These are phyloP conservation scores for Hypercompe scribonia DNA, from an alignment of 2,888 invertebrate species.

Conservation along the genomic window DNA sequence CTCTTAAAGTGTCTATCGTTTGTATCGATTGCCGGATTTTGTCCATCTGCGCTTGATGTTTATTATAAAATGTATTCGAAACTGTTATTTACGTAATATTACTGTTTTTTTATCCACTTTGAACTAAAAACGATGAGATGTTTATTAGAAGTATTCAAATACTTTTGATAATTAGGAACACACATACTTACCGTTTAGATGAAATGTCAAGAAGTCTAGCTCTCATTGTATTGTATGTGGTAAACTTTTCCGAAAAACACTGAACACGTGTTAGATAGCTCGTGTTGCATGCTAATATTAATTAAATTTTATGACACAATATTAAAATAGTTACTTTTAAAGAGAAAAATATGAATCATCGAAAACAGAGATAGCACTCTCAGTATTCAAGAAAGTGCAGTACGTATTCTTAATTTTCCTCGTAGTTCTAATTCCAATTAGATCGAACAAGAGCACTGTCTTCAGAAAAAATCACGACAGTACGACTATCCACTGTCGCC, in stretches of 20 bases:
- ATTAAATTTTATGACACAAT: too few relatives aligned
- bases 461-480: constrained; percentile 23
- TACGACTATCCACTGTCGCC: constrained; percentile 23
- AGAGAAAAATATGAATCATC: not conserved
- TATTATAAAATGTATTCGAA: constrained; percentile 6
- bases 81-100: not conserved
- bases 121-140: not conserved
- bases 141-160: not conserved
- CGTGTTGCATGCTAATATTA: not conserved
- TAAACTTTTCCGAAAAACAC: not conserved
- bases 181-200: not conserved
- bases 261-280: not conserved
- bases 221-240: not conserved
- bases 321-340: not conserved
- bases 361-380: not conserved
- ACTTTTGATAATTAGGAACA: too few relatives aligned
- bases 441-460: constrained; percentile 6
- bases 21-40: constrained; percentile 14
- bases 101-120: not conserved
- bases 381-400: not conserved
- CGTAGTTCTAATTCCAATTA: constrained; percentile 6
- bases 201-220: not conserved
- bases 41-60: constrained; percentile 5
- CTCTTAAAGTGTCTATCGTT: constrained; percentile 21
- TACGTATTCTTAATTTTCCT: not conserved